Evolutionary conservation across 2,113 vertebrate species (phyloP).

Genomic region (Leucopternis melanops): DNA sequence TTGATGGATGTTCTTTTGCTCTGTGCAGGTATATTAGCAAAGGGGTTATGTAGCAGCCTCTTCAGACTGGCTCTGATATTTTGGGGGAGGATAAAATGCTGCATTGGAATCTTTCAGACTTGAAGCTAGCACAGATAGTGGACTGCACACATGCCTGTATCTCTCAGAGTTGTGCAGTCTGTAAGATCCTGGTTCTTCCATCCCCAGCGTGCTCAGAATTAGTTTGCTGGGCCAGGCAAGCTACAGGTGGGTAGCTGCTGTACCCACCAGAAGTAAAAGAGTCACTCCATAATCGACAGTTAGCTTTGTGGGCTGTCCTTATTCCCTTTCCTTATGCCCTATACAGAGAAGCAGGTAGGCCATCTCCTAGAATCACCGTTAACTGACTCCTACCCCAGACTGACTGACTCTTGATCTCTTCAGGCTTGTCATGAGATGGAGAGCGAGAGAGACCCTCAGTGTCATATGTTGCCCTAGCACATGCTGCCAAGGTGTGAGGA

Average conservation of each 20-base stretch:
- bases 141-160: neutral
- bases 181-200: neutral
- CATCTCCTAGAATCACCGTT: neutral
- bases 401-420: neutral
- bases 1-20: neutral
- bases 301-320: neutral
- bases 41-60: neutral
- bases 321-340: neutral
- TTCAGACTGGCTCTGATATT: neutral
- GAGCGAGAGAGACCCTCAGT: neutral
- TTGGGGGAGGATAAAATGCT: neutral
- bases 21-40: neutral
- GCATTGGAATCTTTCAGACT: neutral
- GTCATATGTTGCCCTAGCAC: neutral
- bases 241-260: neutral
- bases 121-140: neutral
- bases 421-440: neutral
- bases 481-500: neutral
- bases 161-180: neutral
- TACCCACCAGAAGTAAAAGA: neutral
- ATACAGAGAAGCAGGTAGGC: neutral
- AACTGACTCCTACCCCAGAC: neutral
- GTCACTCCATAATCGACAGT: neutral
- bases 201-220: neutral
- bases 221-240: neutral